Evolutionary conservation across 2,888 invertebrate species (phyloP).

Genomic region (Euphydryas editha): DNA sequence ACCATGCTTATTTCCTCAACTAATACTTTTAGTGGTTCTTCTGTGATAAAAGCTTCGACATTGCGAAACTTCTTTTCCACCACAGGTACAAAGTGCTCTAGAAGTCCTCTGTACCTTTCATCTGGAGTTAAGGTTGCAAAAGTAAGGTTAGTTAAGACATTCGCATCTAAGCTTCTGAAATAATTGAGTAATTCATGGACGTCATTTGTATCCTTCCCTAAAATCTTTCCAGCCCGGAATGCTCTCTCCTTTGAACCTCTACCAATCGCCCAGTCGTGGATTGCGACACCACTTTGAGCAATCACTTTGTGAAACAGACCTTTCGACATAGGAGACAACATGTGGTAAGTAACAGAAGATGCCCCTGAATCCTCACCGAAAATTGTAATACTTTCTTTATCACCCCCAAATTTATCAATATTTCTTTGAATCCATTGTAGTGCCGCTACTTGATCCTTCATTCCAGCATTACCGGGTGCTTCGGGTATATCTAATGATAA

Average conservation of each 20-base stretch:
- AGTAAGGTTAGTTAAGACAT: too few relatives aligned
- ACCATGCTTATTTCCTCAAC: too few relatives aligned
- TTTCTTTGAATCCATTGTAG: constrained; percentile 56
- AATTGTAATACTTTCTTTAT: constrained; percentile 56
- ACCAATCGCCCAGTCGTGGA: constrained; percentile 49
- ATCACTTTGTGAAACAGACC: constrained; percentile 62
- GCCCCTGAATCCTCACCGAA: constrained; percentile 66
- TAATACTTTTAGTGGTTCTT: too few relatives aligned
- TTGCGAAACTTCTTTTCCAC: too few relatives aligned
- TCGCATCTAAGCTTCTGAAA: constrained; percentile 27
- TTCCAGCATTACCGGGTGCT: constrained; percentile 63
- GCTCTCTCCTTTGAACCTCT: constrained; percentile 44
- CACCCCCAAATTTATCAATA: constrained; percentile 56
- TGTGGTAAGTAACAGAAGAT: constrained; percentile 58
- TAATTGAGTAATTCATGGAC: constrained; percentile 46
- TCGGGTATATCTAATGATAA: constrained; percentile 56
- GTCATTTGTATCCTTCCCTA: constrained; percentile 48
- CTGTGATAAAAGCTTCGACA: too few relatives aligned
- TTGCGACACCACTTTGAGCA: constrained; percentile 57
- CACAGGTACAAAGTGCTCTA: too few relatives aligned
- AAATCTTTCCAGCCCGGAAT: constrained; percentile 45
- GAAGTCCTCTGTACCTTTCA: too few relatives aligned
- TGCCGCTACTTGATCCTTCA: constrained; percentile 62
- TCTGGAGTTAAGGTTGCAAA: constrained; percentile 54
- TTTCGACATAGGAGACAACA: constrained; percentile 61